Evolutionary conservation across 2,113 vertebrate genomes (phyloP).

Genomic region (Antigone vipio): DNA sequence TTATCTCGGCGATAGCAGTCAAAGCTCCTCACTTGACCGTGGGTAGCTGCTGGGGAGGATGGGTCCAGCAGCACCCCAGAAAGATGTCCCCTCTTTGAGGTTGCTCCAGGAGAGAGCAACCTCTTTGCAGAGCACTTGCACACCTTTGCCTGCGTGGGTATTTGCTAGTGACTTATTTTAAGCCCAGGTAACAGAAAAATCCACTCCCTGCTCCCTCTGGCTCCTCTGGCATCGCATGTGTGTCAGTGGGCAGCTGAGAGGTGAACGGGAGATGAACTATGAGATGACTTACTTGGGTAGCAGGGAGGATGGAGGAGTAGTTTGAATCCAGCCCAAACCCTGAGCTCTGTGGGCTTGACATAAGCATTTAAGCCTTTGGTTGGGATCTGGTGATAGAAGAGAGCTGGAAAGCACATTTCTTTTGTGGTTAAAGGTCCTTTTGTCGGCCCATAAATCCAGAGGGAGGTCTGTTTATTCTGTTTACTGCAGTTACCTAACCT

Average conservation of each 20-base stretch:
- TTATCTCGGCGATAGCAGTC: fast-evolving
- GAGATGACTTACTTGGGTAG: not conserved
- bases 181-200: not conserved
- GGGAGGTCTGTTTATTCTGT: constrained; percentile 73
- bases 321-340: constrained; percentile 23
- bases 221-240: not conserved
- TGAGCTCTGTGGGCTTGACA: constrained; percentile 12
- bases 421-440: constrained; percentile 67
- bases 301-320: not conserved
- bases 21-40: not conserved
- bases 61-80: not conserved
- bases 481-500: constrained; percentile 76
- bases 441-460: constrained; percentile 74
- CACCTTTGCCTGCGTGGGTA: not conserved
- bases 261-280: not conserved
- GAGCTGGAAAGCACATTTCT: constrained; percentile 40
- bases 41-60: not conserved
- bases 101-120: not conserved
- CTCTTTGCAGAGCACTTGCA: not conserved
- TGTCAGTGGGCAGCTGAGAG: not conserved
- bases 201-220: not conserved
- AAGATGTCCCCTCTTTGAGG: not conserved
- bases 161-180: not conserved
- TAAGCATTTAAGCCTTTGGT: constrained; percentile 55
- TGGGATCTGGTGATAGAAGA: constrained; percentile 40